A percentile compares a stretch with the other conserved stretches of the same genome.
phyloP scores from a whole-genome alignment of 1,140 invertebrate species.

The honey bee (Apis mellifera) region DNA sequence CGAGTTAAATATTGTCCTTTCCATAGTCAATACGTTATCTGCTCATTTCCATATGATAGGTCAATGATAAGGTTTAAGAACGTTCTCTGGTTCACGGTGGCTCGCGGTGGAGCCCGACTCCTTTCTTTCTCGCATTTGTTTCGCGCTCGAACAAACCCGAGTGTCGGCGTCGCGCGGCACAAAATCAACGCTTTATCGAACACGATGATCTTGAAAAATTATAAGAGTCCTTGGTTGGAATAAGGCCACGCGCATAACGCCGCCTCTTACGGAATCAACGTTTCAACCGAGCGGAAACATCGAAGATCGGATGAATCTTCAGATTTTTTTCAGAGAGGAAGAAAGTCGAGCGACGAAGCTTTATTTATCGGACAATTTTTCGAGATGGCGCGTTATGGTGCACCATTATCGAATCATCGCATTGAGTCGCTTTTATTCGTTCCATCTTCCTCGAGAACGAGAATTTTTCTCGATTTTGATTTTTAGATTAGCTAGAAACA shows the following conservation, averaged over 20 bases:
- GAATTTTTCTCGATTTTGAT: constrained; percentile 7
- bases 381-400: neutral
- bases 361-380: constrained; percentile 2
- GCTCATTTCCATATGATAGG: constrained; percentile 51
- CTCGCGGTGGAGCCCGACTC: constrained; percentile 40
- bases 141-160: constrained; percentile 55
- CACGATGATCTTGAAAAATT: constrained; percentile 53
- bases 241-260: constrained; percentile 14
- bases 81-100: constrained; percentile 24
- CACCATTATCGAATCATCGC: neutral
- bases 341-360: neutral
- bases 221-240: constrained; percentile 58
- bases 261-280: constrained; percentile 35
- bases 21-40: constrained; percentile 44
- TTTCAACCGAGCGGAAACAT: neutral
- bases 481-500: too few relatives aligned
- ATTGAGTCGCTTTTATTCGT: constrained; percentile 33
- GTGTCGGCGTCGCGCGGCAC: constrained; percentile 30
- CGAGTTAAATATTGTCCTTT: constrained; percentile 50
- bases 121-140: constrained; percentile 54
- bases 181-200: constrained; percentile 59
- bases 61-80: constrained; percentile 54
- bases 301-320: neutral
- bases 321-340: neutral
- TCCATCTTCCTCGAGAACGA: constrained; percentile 26